Base-by-base conservation (phyloP, 2,888 invertebrate species). In the Synergus japonicus region DNA sequence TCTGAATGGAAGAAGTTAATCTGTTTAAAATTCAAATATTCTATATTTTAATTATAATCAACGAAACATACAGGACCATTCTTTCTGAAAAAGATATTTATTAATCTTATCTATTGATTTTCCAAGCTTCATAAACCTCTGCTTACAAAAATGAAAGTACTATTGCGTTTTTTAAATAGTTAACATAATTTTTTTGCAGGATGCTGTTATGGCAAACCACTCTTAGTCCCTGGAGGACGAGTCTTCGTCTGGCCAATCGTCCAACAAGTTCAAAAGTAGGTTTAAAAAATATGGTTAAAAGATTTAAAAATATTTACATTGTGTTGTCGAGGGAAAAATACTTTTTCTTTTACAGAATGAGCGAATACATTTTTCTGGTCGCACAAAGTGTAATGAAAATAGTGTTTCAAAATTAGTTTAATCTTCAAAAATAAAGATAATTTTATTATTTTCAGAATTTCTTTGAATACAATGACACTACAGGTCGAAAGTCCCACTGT, bases 201-300 rank as follows among this genome's bases (percentile, higher is more conserved):
- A 95, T 98, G 98, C 93, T 98, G 98, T 92, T 97, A 98, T 92
- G 95, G 96, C 88, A 97, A 97, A 92, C 99, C 99, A 63, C 93
- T 97, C 78, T 93, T 99, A 85, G 97, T 99, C 78, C 98, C 98
- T 63, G 99, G 99, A 83, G 99, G 99, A 12, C 94, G 99, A 78
- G 98, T 98, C 41, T 99, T 99, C 93, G 98, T 99, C 18, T 98
- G 98, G 98, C 99, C 99, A 4, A 94, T 96, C 10, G 94, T 99
- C 84, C 97, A 97, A 91, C 95, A 95, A 92, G 97, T 97, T 78
- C 97, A 97, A 92, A 95, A 95, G 96, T 95, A 92, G 88, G 86
- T 83, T 77, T 60, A 76, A 13, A 66, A 37, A 78, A 29, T 49
- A 60, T 73, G 44, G 63, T 77, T 54, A 4, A 54, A n/a, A 1